Base-by-base conservation (phyloP, 2,888 invertebrate species). In the Drosophila macrothrix region DNA sequence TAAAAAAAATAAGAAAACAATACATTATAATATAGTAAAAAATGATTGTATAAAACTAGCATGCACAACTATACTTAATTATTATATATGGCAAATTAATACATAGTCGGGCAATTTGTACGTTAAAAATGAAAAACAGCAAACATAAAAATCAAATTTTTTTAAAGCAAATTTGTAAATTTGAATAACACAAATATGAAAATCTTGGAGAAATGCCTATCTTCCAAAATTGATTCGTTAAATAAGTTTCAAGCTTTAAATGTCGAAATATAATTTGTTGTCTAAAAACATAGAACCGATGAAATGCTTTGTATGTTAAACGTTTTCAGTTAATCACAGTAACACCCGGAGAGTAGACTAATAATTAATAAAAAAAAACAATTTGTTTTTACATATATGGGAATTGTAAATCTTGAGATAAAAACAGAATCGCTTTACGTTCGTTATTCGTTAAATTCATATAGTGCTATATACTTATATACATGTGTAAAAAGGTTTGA, bases 401-500 rank as follows among this genome's bases (percentile, higher is more conserved):
- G 28, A 56, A 39, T 28, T 56, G 39, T 29, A 56, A 56, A 19
- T 56, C n/a, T 39, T 55, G 37, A 41, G 28, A 56, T 41, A n/a
- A 29, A 39, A 61, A 25, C 6, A 25, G 50, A 22, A 29, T 49
- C 52, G 62, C 62, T 62, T 52, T 53, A 62, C 56, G 41, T 63
- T 41, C 55, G 43, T 56, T 63, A 54, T 63, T 35, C 39, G 62
- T 62, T 62, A 22, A 29, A 53, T 31, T 62, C 31, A 54, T 39
- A 55, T 62, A 62, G 35, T 55, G 62, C 22, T 31, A 62, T 25
- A 46, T 22, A 63, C 43, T 31, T 54, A 54, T 35, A 64, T 66
- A 73, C 58, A 73, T 73, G 62, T 79, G 78, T 73, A 79, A 77
- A 80, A 81, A 81, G 55, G 61, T 63, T 77, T 78, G 55, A 76